Percentiles rank a stretch among this genome's conserved stretches.
These are phyloP conservation scores for Syritta pipiens DNA, from an alignment of 2,888 invertebrate genomes.

Conservation along the genomic window DNA sequence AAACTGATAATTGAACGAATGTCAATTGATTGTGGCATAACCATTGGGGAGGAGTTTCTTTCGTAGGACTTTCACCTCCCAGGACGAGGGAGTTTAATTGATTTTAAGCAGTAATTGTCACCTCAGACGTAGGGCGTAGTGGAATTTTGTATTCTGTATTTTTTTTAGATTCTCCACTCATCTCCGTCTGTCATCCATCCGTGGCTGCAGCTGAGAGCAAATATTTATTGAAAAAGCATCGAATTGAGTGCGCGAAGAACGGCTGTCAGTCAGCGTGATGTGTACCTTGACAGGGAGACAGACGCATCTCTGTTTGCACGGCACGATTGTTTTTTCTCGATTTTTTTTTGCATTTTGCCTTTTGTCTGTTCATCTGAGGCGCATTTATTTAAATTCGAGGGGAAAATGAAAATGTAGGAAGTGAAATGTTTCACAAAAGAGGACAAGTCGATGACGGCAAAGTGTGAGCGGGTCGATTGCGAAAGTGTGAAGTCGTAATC, in stretches of 20 bases:
- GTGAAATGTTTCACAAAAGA: too few species aligned
- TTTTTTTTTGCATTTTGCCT: too few species aligned
- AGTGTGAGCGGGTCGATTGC: too few species aligned
- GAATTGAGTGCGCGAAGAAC: slow-evolving; percentile 1
- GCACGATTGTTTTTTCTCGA: background rate
- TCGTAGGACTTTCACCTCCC: too few species aligned
- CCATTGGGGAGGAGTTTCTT: background rate
- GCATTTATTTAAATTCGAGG: too few species aligned
- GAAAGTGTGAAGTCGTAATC: too few species aligned
- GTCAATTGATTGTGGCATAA: slow-evolving; percentile 12
- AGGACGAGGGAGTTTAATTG: background rate
- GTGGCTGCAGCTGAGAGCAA: slow-evolving; percentile 10
- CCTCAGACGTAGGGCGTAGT: background rate
- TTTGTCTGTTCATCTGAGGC: too few species aligned
- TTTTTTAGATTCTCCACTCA: background rate
- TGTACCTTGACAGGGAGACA: slow-evolving; percentile 18
- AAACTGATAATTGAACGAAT: slow-evolving; percentile 31
- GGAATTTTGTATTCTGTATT: background rate
- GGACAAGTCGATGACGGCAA: too few species aligned
- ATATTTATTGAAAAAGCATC: slow-evolving; percentile 23
- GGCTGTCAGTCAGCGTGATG: slow-evolving; percentile 28
- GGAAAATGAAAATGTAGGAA: too few species aligned
- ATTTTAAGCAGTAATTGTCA: slow-evolving; percentile 17
- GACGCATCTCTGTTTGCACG: slow-evolving; percentile 29
- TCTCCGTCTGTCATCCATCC: background rate